A percentile compares a stretch with the other conserved stretches of the same genome.
Evolutionary conservation across 2,888 invertebrate genomes (phyloP).

Genomic region (Lithophane socia): DNA sequence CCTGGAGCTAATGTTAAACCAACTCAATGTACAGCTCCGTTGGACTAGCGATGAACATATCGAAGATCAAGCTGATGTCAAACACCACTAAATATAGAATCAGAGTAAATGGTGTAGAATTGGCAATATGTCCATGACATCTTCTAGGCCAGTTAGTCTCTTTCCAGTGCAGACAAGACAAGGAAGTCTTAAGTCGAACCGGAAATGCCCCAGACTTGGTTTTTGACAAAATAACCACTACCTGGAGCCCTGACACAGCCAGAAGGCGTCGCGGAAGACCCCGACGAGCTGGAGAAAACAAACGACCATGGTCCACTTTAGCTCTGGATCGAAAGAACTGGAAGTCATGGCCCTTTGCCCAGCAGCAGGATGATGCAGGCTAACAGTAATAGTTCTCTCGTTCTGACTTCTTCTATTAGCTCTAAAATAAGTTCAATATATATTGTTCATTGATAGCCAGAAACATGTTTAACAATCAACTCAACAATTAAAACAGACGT

Average conservation of each 20-base stretch:
- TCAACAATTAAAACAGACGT: constrained; percentile 12
- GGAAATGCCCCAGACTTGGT: background rate
- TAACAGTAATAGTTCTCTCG: no score
- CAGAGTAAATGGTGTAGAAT: background rate
- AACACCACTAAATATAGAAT: background rate
- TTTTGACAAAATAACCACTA: no score
- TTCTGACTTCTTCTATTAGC: background rate
- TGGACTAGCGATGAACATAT: background rate
- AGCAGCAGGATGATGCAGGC: no score
- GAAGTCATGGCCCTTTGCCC: no score
- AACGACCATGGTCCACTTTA: no score
- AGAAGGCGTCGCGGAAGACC: no score
- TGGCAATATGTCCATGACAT: background rate
- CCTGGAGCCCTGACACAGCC: no score
- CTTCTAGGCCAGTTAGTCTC: background rate
- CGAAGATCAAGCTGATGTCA: background rate
- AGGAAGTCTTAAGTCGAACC: background rate
- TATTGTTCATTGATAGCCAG: constrained; percentile 1
- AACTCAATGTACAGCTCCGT: no score
- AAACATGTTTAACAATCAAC: constrained; percentile 11
- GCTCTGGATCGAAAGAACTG: no score
- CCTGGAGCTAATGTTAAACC: background rate
- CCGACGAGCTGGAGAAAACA: no score
- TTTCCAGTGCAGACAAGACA: background rate
- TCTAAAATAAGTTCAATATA: constrained; percentile 1